A percentile compares a stretch with the other conserved stretches of the same genome.
Conservation (phyloP, 2,113 vertebrate species). For the Recurvirostra avosetta region DNA sequence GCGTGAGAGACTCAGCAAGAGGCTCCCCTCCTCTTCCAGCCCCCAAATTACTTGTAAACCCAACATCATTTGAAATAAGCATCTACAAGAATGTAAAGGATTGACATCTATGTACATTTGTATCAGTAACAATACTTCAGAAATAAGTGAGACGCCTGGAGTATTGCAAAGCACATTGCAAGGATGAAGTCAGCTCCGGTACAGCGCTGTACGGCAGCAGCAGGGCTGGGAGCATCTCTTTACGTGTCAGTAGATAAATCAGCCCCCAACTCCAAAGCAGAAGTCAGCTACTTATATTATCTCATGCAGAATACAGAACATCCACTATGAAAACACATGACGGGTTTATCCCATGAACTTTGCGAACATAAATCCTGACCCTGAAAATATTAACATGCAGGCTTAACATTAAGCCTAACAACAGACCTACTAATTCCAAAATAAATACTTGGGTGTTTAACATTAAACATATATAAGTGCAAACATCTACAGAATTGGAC, state of each 20-base stretch:
- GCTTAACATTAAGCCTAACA: slow-evolving; percentile 19
- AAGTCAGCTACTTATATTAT: neutral
- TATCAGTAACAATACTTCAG: neutral
- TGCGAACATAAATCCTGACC: neutral
- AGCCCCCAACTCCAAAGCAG: neutral
- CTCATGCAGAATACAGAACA: neutral
- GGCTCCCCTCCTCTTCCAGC: neutral
- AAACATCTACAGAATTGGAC: neutral
- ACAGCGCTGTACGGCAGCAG: neutral
- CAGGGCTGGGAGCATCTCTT: neutral
- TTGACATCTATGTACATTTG: neutral
- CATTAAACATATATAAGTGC: neutral
- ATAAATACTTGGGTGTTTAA: neutral
- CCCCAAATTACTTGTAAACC: neutral
- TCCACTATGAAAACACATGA: neutral
- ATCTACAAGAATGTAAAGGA: neutral
- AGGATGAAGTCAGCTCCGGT: neutral
- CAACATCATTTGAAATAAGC: neutral
- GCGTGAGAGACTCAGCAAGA: neutral
- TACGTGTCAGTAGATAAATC: accelerated
- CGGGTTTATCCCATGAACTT: neutral
- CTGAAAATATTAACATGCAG: slow-evolving; percentile 15
- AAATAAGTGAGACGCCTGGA: neutral
- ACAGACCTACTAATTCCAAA: neutral
- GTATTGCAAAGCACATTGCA: neutral